Evolutionary conservation across 2,888 invertebrate species (phyloP), one percentile per base, ranked within the genome.

Genomic region (Cybosia mesomella): DNA sequence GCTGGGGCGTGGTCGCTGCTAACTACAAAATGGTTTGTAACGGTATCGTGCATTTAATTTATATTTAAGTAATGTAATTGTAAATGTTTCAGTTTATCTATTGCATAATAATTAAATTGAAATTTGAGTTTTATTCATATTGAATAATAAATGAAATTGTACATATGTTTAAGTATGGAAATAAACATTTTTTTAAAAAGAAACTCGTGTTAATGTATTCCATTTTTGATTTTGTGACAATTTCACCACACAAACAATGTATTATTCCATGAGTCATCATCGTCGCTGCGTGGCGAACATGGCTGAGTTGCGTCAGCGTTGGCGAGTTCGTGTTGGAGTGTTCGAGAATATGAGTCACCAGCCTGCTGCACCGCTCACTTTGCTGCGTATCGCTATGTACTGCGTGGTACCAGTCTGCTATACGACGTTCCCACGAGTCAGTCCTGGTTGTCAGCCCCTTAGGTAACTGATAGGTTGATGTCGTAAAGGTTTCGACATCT

Each of bases 11-110:
- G 87, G 96, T 93, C 82, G 96, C 96, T 86, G 96, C 96, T 84
- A 95, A 89, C 85, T 95, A 94, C 85, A 95, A 91, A 89, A 92
- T 96, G 95, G 96, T 96, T 89, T 95, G 95, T 87, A 94, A 95
- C 89, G 92, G 95, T 89, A 95, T 95, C 91, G 94, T 95, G 88
- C 95, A 95, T 80, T 91, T 94, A 93, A 82, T 83, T 91, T 93
- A 82, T 93, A 82, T 83, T 90, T 91, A 89, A 88, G 84, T 73
- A 85, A 75, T 28, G 18, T 32, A 24, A 32, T 84, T 83, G 80
- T 84, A 87, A 87, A 86, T 87, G 86, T 93, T 93, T 94, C 92
- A 92, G 92, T 92, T 92, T 87, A 80, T 75, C 89, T 89, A 87
- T 90, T 87, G 77, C 76, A 70, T 73, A 86, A 89, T 91, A 87